phyloP scores from a whole-genome alignment of 2,113 vertebrate species.

The Petrocephalus microphthalmus region DNA sequence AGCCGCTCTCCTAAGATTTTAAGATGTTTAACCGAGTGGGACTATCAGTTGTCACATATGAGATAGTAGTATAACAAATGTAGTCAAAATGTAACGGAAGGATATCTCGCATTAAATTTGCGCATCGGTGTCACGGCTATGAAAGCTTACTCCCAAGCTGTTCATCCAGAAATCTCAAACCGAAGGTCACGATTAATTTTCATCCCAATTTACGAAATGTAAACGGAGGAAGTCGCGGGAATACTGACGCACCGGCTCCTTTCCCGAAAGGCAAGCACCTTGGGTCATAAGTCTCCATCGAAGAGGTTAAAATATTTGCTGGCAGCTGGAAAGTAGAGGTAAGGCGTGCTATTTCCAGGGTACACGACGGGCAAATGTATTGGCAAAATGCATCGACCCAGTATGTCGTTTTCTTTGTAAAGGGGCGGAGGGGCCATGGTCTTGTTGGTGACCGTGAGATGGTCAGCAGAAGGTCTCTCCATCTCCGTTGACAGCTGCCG shows the following conservation, averaged over 20 bases:
- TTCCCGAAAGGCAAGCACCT: not conserved
- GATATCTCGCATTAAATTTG: not conserved
- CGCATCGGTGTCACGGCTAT: not conserved
- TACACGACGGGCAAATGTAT: conserved; percentile 70
- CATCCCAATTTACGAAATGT: not conserved
- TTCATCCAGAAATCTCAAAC: not conserved
- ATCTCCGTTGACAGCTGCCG: conserved; percentile 66
- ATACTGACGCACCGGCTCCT: not conserved
- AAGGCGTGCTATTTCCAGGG: conserved; percentile 60
- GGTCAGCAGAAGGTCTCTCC: conserved; percentile 50
- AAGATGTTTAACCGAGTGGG: not conserved
- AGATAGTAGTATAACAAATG: not conserved
- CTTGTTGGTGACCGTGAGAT: conserved; percentile 45
- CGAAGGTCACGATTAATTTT: conserved; percentile 2
- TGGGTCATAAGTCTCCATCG: conserved; percentile 59
- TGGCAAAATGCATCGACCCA: conserved; percentile 66
- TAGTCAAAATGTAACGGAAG: conserved; percentile 20
- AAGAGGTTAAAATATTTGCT: conserved; percentile 69
- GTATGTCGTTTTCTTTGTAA: conserved; percentile 63
- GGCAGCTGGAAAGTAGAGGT: conserved; percentile 65
- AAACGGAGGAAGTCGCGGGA: not conserved
- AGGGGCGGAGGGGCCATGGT: conserved; percentile 56
- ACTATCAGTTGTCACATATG: not conserved
- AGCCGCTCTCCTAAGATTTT: not conserved
- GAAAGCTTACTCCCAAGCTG: not conserved